Evolutionary conservation across 2,797 vertebrate species (phyloP), one percentile per base, ranked within the genome.

Genomic region (Halcyon chelicuti): DNA sequence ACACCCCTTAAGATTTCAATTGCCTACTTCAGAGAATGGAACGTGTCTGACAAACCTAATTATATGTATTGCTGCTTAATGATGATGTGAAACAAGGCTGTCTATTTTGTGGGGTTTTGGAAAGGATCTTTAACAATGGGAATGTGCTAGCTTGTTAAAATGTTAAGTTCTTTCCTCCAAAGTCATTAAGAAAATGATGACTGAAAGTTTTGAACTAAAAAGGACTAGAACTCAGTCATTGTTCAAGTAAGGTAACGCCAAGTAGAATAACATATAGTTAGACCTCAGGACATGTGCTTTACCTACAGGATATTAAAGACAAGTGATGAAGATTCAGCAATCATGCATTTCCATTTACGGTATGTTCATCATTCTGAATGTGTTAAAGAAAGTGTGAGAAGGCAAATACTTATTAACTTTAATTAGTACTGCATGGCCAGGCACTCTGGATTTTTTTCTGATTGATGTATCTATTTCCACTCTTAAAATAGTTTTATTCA

Each of bases 401-500:
- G 85, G 61, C 39, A 96, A 93, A 95, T 94, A 85, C 86, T 84
- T 93, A 66, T 19, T 89, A 81, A 90, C 55, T 92, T 81, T 90
- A 88, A 94, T 90, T 40, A 16, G 58, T 67, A 60, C 33, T 73
- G 42, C 3, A 2, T 54, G 60, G 47, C 47, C 70, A 88, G 82
- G 71, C 60, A 51, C 21, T 88, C 70, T 60, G 88, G 90, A 94
- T 95, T 94, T 60, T 94, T 74, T 77, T 93, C 82, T 94, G 83
- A 88, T 90, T 90, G 52, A 93, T 95, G 63, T 84, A 49, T 84
- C 85, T 90, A 16, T 93, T 74, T 92, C n/a, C 57, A 49, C 84
- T 94, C 88, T 84, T 94, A 90, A 92, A 94, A 87, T 81, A 88
- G 47, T 82, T 95, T 88, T 76, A 82, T 93, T 86, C 83, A 93